These are phyloP conservation scores for Nasonovia ribisnigri DNA, from an alignment of 2,888 invertebrate species.

Conservation along the genomic window DNA sequence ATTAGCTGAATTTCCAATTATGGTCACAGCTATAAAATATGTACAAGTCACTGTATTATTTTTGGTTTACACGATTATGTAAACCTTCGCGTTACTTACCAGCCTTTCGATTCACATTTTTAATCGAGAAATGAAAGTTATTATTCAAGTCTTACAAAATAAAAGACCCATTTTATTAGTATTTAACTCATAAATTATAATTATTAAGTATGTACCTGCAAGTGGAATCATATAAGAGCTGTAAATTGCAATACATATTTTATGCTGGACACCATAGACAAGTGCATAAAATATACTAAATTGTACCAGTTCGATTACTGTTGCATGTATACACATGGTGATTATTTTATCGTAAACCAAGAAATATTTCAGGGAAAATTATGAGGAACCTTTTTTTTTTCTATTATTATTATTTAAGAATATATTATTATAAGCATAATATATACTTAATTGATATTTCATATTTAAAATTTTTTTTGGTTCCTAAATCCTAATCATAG, in stretches of 20 bases:
- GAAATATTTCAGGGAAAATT: neutral
- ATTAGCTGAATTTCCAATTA: neutral
- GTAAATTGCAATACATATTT: neutral
- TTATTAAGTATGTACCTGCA: neutral
- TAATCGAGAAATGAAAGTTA: conserved; percentile 11
- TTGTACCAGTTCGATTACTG: neutral
- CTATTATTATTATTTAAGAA: neutral
- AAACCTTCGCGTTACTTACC: neutral
- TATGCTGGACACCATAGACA: neutral
- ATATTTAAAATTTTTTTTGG: neutral
- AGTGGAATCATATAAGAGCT: neutral
- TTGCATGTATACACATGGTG: neutral
- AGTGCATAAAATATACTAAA: neutral
- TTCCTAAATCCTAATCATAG: neutral
- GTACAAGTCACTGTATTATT: neutral
- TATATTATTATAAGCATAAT: neutral
- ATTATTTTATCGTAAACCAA: neutral
- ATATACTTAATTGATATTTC: neutral
- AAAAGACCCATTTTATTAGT: neutral
- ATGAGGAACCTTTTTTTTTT: neutral
- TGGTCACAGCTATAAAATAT: conserved; percentile 24
- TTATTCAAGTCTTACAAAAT: neutral
- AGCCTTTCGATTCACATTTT: neutral
- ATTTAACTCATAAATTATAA: conserved; percentile 3
- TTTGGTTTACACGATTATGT: too few relatives aligned